phyloP scores from a whole-genome alignment of 1,140 invertebrate species.

The Amyelois transitella region DNA sequence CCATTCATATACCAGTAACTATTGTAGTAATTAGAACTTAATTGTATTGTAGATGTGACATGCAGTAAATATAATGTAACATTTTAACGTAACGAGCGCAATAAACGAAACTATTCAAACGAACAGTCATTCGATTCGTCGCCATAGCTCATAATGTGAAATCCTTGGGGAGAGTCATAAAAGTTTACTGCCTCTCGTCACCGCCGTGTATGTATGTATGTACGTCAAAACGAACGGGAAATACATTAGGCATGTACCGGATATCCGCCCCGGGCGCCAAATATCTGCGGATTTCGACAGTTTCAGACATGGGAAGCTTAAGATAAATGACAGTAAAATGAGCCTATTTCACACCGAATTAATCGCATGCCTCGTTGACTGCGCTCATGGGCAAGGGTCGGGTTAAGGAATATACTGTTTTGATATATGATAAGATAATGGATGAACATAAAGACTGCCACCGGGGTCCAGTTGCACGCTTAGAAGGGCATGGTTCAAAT shows the following conservation, averaged over 20 bases:
- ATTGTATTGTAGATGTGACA: too few species aligned
- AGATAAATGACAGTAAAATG: neutral
- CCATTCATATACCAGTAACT: too few species aligned
- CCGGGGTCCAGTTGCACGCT: too few species aligned
- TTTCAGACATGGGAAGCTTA: neutral
- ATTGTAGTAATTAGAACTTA: too few species aligned
- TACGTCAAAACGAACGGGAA: conserved; percentile 5
- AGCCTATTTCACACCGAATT: neutral
- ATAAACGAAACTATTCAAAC: too few species aligned
- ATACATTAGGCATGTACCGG: conserved; percentile 7
- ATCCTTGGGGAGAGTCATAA: conserved; percentile 5
- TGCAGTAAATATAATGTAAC: too few species aligned
- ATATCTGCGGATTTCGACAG: neutral
- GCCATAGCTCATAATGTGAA: too few species aligned
- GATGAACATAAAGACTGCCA: too few species aligned
- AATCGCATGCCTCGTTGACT: neutral
- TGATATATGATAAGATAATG: neutral
- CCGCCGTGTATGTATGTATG: neutral
- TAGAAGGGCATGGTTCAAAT: too few species aligned
- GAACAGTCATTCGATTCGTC: too few species aligned
- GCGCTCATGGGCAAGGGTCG: neutral
- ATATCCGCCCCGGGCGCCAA: conserved; percentile 3
- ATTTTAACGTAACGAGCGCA: too few species aligned
- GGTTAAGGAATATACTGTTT: neutral
- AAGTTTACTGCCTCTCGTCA: conserved; percentile 9